Percentiles rank a stretch among this genome's conserved stretches.
phyloP scores from a whole-genome alignment of 2,113 vertebrate genomes.

The Ameiurus melas region DNA sequence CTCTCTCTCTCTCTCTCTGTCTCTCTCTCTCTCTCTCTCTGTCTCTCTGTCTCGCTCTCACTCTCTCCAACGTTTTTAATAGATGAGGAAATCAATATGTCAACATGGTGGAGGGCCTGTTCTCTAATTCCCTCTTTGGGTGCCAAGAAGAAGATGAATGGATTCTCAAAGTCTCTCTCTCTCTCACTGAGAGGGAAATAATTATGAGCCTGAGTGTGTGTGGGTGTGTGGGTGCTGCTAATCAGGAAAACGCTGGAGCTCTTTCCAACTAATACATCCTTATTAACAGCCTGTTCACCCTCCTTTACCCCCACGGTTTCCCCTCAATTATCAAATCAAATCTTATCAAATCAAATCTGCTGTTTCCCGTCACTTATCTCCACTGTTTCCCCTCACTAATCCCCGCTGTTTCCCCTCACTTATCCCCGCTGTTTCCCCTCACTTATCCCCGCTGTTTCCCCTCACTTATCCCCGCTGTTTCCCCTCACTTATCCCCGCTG shows the following conservation, averaged over 20 bases:
- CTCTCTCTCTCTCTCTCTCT: not conserved
- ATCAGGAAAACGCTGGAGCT: not conserved
- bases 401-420: no score
- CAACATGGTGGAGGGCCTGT: conserved; percentile 25
- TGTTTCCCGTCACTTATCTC: not conserved
- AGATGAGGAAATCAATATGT: conserved; percentile 30
- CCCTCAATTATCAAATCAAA: not conserved
- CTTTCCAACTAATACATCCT: conserved; percentile 5
- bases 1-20: not conserved
- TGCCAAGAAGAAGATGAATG: conserved; percentile 31
- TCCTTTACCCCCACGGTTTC: not conserved
- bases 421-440: no score
- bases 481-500: no score
- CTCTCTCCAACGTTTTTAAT: not conserved
- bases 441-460: no score
- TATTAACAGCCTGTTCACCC: conserved; percentile 9
- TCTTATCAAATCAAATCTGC: no score
- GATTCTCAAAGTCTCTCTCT: conserved; percentile 14
- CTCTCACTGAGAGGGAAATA: conserved; percentile 16
- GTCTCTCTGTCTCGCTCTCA: not conserved
- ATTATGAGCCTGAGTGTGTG: conserved; percentile 20
- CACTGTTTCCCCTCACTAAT: no score
- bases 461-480: not conserved
- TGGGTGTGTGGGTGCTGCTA: not conserved
- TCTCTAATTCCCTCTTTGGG: conserved; percentile 14